Conservation (phyloP, 2,888 invertebrate genomes). For the Eilema depressum region DNA sequence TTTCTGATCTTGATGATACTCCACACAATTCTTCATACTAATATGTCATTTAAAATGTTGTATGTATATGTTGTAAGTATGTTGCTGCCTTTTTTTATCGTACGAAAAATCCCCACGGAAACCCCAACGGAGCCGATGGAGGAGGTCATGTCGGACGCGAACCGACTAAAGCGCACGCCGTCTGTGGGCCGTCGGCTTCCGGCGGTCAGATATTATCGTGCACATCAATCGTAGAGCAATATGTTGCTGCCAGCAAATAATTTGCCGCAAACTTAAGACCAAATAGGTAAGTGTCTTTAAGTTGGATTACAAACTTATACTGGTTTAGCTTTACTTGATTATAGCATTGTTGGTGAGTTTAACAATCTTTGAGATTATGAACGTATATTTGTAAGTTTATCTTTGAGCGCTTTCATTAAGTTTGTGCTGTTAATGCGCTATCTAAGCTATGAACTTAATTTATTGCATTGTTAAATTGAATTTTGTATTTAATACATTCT, state of each 20-base stretch:
- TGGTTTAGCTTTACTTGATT: slow-evolving; percentile 5
- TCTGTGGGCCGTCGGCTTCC: too few relatives aligned
- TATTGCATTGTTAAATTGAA: not conserved
- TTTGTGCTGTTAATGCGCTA: not conserved
- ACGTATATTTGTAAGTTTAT: slow-evolving; percentile 12
- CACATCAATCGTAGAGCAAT: too few relatives aligned
- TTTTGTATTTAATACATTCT: not conserved
- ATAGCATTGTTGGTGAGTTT: slow-evolving; percentile 7
- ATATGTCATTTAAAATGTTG: too few relatives aligned
- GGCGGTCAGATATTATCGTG: too few relatives aligned
- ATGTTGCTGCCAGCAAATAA: not conserved
- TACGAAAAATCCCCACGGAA: too few relatives aligned
- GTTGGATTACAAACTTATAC: not conserved
- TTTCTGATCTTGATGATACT: too few relatives aligned
- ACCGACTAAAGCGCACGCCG: too few relatives aligned
- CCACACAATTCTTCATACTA: too few relatives aligned
- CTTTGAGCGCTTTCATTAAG: slow-evolving; percentile 10
- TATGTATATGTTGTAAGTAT: too few relatives aligned
- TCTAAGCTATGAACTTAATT: not conserved
- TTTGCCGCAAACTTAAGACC: not conserved
- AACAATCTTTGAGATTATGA: slow-evolving; percentile 2
- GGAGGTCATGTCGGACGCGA: too few relatives aligned
- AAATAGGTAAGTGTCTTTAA: not conserved
- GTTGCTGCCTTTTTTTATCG: too few relatives aligned
- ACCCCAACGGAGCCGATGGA: too few relatives aligned